phyloP scores from a whole-genome alignment of 35 echinoderm and acorn worm genomes.

The Ophioderma brevispina region DNA sequence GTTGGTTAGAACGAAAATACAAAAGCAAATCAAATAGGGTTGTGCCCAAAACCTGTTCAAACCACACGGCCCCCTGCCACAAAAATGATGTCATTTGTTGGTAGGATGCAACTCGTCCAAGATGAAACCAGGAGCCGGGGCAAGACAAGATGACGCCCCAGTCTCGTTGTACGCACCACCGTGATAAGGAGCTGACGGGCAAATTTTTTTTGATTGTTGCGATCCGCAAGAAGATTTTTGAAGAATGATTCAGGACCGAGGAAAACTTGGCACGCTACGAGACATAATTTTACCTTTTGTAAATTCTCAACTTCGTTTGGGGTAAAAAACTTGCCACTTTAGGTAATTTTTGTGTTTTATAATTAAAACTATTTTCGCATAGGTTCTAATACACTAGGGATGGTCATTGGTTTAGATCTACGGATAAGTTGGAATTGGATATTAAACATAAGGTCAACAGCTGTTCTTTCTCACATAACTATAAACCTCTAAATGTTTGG shows the following conservation, averaged over 20 bases:
- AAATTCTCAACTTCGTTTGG: not conserved
- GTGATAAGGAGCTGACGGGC: conserved; percentile 77
- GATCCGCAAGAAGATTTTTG: conserved; percentile 33
- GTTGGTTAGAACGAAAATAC: conserved; percentile 86
- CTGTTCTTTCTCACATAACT: not conserved
- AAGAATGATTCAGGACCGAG: conserved; percentile 62
- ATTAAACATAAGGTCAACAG: not conserved
- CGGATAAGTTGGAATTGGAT: not conserved
- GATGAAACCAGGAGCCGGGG: conserved; percentile 98
- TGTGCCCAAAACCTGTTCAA: conserved; percentile 79
- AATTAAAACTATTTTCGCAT: too few relatives aligned
- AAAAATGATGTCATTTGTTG: conserved; percentile 96
- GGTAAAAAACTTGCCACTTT: not conserved
- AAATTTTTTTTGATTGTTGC: conserved; percentile 71
- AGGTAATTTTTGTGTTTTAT: not conserved
- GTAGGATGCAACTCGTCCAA: conserved; percentile 90
- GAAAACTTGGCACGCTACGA: too few relatives aligned
- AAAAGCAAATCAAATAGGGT: conserved; percentile 85
- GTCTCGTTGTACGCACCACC: conserved; percentile 77
- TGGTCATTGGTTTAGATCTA: not conserved
- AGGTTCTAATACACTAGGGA: too few relatives aligned
- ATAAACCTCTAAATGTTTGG: not conserved
- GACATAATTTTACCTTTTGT: too few relatives aligned
- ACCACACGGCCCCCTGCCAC: conserved; percentile 81
- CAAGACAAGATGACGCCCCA: conserved; percentile 84